A percentile compares a stretch with the other conserved stretches of the same genome.
Conservation (phyloP, 2,113 vertebrate species). For the Rissa tridactyla region DNA sequence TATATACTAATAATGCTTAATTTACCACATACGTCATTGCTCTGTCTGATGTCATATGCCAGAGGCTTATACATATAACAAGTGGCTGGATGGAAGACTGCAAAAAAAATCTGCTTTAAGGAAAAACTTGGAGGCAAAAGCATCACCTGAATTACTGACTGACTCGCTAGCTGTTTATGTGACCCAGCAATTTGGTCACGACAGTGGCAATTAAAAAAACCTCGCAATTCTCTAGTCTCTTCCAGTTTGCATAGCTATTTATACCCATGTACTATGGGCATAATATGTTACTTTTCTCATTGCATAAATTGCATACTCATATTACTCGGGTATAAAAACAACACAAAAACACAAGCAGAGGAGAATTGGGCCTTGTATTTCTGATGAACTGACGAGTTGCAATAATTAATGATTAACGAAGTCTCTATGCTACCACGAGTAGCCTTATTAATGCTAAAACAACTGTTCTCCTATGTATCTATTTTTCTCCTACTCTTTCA, state of each 20-base stretch:
- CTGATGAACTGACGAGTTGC: neutral
- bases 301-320: neutral
- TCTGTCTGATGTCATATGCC: neutral
- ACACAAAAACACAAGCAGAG: neutral
- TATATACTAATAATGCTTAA: neutral
- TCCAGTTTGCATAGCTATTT: slow-evolving; percentile 46
- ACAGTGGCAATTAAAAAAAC: neutral
- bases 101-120: neutral
- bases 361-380: neutral
- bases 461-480: neutral
- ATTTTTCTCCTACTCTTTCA: neutral
- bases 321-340: neutral
- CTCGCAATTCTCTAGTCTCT: neutral
- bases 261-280: neutral
- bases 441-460: neutral
- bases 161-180: neutral
- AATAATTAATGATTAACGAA: neutral
- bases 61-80: neutral
- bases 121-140: neutral
- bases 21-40: neutral
- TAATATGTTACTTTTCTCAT: neutral
- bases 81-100: neutral
- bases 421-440: neutral
- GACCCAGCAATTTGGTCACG: neutral
- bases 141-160: neutral